Percentiles rank a stretch among this genome's conserved stretches.
These are phyloP conservation scores for Balaeniceps rex DNA, from an alignment of 2,113 vertebrate genomes.

Conservation along the genomic window DNA sequence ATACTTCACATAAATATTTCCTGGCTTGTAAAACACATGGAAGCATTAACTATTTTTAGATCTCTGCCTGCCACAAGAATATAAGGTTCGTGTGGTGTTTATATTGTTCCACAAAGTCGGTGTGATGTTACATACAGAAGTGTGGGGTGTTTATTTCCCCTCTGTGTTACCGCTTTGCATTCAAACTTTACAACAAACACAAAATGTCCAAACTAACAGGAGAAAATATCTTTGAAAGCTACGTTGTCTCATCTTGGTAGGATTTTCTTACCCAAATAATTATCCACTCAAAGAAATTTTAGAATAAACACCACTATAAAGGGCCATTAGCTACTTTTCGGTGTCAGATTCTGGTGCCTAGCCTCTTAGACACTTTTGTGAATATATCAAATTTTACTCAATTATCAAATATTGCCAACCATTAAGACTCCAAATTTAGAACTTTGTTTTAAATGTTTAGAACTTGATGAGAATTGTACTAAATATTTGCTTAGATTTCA, in stretches of 20 bases:
- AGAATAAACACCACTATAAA: background rate
- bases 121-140: background rate
- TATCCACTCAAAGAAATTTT: background rate
- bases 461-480: background rate
- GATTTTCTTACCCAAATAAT: background rate
- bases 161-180: background rate
- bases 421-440: background rate
- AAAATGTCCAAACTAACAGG: background rate
- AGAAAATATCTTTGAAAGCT: background rate
- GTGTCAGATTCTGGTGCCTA: background rate
- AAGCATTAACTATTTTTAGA: background rate
- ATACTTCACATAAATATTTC: background rate
- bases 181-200: background rate
- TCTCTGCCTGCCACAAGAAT: background rate
- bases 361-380: background rate
- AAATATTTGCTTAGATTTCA: background rate
- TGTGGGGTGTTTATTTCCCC: accelerated
- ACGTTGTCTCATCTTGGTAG: background rate
- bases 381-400: background rate
- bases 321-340: background rate
- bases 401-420: background rate
- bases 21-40: background rate
- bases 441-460: background rate
- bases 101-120: background rate
- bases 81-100: background rate